These are phyloP conservation scores for Leptopilina clavipes DNA, from an alignment of 1,140 invertebrate genomes.

Conservation along the genomic window DNA sequence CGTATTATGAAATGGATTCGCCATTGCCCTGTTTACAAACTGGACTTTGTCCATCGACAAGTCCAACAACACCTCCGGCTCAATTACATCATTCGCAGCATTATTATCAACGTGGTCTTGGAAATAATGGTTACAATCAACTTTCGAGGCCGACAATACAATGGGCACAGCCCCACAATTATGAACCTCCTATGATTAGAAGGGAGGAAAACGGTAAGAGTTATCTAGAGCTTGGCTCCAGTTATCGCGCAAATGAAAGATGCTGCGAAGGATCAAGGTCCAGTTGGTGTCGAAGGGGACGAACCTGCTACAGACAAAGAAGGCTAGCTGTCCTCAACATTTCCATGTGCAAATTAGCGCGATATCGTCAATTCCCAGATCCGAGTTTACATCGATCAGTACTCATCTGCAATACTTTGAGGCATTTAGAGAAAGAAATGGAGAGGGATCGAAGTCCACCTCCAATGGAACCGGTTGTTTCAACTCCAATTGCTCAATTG, in stretches of 20 bases:
- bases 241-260: slow-evolving; percentile 77
- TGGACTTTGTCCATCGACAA: slow-evolving; percentile 56
- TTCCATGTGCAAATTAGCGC: slow-evolving; percentile 93
- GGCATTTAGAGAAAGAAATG: slow-evolving; percentile 93
- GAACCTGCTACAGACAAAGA: slow-evolving; percentile 87
- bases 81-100: slow-evolving; percentile 57
- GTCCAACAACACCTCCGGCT: slow-evolving; percentile 47
- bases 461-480: slow-evolving; percentile 67
- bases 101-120: slow-evolving; percentile 51
- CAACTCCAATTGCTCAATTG: slow-evolving; percentile 72
- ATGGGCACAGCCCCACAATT: slow-evolving; percentile 74
- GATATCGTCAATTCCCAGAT: slow-evolving; percentile 90
- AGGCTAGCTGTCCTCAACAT: slow-evolving; percentile 92
- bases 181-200: slow-evolving; percentile 86
- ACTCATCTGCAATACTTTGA: slow-evolving; percentile 94
- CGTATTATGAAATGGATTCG: slow-evolving; percentile 55
- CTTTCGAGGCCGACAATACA: slow-evolving; percentile 71
- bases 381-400: slow-evolving; percentile 93
- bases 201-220: slow-evolving; percentile 93
- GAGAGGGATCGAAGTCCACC: slow-evolving; percentile 81
- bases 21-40: slow-evolving; percentile 48
- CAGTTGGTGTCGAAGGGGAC: slow-evolving; percentile 83
- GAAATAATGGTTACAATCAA: slow-evolving; percentile 65
- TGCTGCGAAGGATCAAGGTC: slow-evolving; percentile 85
- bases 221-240: slow-evolving; percentile 88